Percentiles rank a stretch among this genome's conserved stretches.
Evolutionary conservation across 2,888 invertebrate species (phyloP).

Genomic region (Lasioglossum calceatum): DNA sequence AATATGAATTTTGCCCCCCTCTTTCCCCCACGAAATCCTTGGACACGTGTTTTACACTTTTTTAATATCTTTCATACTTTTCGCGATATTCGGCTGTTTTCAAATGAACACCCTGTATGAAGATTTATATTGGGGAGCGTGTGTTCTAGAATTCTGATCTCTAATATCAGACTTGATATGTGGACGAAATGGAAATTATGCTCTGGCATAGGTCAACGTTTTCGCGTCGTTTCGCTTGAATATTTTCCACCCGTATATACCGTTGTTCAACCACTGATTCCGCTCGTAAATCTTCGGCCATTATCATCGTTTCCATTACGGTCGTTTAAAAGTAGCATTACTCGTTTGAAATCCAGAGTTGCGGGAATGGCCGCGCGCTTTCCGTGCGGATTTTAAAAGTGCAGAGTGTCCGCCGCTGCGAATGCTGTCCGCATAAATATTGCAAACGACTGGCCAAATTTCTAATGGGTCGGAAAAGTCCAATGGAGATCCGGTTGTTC

Average conservation of each 20-base stretch:
- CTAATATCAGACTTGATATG: neutral
- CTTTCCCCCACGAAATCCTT: too few relatives aligned
- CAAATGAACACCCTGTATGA: too few relatives aligned
- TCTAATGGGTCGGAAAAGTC: neutral
- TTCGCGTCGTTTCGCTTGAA: slow-evolving; percentile 24
- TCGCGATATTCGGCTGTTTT: too few relatives aligned
- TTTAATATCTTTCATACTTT: too few relatives aligned
- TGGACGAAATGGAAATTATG: neutral
- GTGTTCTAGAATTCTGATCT: neutral
- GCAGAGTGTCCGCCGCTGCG: neutral
- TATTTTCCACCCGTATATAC: slow-evolving; percentile 25
- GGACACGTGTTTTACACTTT: too few relatives aligned
- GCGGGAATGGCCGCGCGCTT: neutral
- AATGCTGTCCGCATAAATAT: neutral
- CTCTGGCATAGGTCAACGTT: neutral
- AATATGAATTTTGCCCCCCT: too few relatives aligned
- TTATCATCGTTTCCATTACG: slow-evolving; percentile 52
- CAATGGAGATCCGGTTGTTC: neutral
- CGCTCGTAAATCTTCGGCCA: slow-evolving; percentile 40
- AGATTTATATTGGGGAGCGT: too few relatives aligned
- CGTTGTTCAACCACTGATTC: slow-evolving; percentile 23
- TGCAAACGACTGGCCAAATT: neutral
- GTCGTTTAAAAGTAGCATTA: slow-evolving; percentile 31
- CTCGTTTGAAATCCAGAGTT: slow-evolving; percentile 34
- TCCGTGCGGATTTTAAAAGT: neutral